These are phyloP conservation scores for Papilio polytes DNA, from an alignment of 1,140 invertebrate species.

Conservation along the genomic window DNA sequence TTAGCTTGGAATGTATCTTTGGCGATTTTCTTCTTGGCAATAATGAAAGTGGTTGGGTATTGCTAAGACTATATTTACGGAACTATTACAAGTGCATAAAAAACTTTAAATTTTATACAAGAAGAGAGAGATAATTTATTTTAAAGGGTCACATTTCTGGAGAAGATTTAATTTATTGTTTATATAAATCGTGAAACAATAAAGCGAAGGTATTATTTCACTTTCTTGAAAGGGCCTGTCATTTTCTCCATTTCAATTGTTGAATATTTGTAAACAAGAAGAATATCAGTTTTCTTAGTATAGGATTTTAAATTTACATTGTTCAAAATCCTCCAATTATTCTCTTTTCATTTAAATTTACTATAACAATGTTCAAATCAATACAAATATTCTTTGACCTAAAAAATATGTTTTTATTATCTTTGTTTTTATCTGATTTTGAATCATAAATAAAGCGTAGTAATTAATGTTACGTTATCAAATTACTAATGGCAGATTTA, in stretches of 20 bases:
- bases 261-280: neutral
- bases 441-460: neutral
- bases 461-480: neutral
- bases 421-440: neutral
- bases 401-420: too few species aligned
- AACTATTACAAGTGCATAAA: neutral
- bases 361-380: too few species aligned
- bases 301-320: neutral
- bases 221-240: neutral
- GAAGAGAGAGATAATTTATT: too few species aligned
- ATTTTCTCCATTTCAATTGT: neutral
- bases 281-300: neutral
- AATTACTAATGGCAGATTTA: slow-evolving; percentile 7
- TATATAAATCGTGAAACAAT: neutral
- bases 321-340: neutral
- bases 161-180: neutral
- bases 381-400: neutral
- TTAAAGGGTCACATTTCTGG: neutral
- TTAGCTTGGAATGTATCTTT: neutral
- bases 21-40: neutral
- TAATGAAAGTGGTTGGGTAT: neutral
- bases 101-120: neutral
- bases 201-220: neutral
- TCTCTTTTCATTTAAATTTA: too few species aligned
- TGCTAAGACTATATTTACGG: neutral